These are phyloP conservation scores for Nycteola revayana DNA, from an alignment of 2,888 invertebrate genomes.

Conservation along the genomic window DNA sequence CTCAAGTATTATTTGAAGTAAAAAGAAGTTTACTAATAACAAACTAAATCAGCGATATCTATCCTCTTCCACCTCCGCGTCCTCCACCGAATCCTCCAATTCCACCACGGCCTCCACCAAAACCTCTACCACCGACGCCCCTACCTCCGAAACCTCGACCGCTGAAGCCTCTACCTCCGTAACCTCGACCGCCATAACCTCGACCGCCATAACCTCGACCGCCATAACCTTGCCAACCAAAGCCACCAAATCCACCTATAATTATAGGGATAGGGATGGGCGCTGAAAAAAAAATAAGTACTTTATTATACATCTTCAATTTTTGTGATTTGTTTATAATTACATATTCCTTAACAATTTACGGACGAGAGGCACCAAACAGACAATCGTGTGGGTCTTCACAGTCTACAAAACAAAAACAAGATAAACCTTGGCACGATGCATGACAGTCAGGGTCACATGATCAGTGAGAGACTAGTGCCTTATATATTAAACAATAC, in stretches of 20 bases:
- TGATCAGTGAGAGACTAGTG: no score
- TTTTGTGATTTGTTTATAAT: no score
- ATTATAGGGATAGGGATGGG: constrained; percentile 38
- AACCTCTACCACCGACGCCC: constrained; percentile 34
- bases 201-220: constrained; percentile 27
- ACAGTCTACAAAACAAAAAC: no score
- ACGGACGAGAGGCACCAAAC: no score
- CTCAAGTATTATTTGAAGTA: no score
- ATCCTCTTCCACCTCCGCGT: neutral
- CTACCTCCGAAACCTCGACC: constrained; percentile 36
- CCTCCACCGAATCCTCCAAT: constrained; percentile 14
- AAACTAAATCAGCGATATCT: neutral
- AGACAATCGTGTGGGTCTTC: no score
- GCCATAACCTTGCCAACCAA: constrained; percentile 39
- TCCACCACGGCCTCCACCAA: constrained; percentile 14
- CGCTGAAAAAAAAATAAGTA: constrained; percentile 12
- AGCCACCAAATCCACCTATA: constrained; percentile 31
- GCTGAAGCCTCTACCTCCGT: constrained; percentile 38
- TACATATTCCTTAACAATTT: no score
- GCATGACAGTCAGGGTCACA: no score
- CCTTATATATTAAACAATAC: no score
- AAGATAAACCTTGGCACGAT: no score
- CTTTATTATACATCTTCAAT: no score
- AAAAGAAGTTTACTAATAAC: no score
- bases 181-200: constrained; percentile 35